A percentile compares a stretch with the other conserved stretches of the same genome.
Conservation (phyloP, 2,888 invertebrate genomes). For the Acrobasis suavella region DNA sequence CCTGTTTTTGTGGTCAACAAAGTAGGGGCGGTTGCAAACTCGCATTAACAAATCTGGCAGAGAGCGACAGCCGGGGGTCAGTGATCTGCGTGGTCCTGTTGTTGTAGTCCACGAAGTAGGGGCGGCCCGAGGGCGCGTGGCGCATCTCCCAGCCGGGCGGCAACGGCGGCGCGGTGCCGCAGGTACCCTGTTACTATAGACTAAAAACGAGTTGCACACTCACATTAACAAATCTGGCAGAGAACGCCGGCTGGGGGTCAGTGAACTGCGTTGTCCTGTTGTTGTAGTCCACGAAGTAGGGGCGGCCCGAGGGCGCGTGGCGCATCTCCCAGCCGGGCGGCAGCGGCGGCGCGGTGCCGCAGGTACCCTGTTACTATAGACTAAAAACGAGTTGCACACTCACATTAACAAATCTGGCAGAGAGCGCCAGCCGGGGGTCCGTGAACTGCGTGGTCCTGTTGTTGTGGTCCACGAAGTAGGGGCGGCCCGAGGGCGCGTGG, state of each 20-base stretch:
- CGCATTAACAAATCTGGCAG: constrained; percentile 61
- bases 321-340: constrained; percentile 98
- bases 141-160: constrained; percentile 98
- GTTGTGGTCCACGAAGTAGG: constrained; percentile 98
- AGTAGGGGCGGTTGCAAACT: constrained; percentile 93
- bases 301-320: constrained; percentile 93
- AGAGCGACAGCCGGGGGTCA: constrained; percentile 88
- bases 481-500: constrained; percentile 93
- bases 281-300: constrained; percentile 98
- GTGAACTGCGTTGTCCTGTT: constrained; percentile 98
- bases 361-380: no score
- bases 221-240: constrained; percentile 61
- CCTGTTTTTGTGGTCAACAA: constrained; percentile 96
- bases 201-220: no score
- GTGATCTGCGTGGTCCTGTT: constrained; percentile 98
- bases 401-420: constrained; percentile 61
- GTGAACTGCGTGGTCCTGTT: constrained; percentile 98
- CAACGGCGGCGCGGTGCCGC: constrained; percentile 87
- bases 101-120: constrained; percentile 98
- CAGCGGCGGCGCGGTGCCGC: constrained; percentile 87
- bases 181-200: no score
- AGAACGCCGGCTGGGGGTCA: constrained; percentile 88
- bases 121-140: constrained; percentile 93
- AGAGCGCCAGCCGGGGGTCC: constrained; percentile 88
- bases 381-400: no score